phyloP scores from a whole-genome alignment of 2,888 invertebrate genomes.

The Reticulitermes lucifugus region DNA sequence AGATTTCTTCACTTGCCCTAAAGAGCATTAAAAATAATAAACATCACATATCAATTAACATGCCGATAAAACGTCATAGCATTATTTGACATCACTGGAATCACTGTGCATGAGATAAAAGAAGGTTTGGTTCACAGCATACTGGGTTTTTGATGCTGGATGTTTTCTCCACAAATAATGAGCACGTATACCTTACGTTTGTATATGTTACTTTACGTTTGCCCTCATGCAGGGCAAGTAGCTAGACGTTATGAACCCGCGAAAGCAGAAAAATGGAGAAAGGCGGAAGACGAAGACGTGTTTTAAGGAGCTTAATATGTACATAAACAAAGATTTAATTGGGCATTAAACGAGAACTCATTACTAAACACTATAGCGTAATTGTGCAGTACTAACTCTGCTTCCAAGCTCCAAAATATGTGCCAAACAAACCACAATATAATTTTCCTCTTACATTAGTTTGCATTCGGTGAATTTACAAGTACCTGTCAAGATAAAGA shows the following conservation, averaged over 20 bases:
- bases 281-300: not conserved
- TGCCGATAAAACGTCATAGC: too few relatives aligned
- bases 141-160: too few relatives aligned
- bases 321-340: constrained; percentile 2
- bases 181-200: too few relatives aligned
- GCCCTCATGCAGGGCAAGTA: not conserved
- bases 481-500: not conserved
- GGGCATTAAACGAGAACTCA: constrained; percentile 6
- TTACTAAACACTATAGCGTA: not conserved
- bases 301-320: constrained; percentile 6
- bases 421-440: not conserved
- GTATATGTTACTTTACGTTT: not conserved
- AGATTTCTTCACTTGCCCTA: too few relatives aligned
- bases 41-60: too few relatives aligned
- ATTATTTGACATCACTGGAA: too few relatives aligned
- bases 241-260: not conserved
- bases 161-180: too few relatives aligned
- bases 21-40: too few relatives aligned
- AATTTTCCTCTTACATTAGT: not conserved
- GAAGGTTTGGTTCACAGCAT: too few relatives aligned
- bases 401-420: not conserved
- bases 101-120: too few relatives aligned
- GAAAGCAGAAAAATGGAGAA: not conserved
- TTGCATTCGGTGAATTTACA: not conserved
- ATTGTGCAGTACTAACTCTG: not conserved